Percentiles rank a stretch among this genome's conserved stretches.
These are phyloP conservation scores for Pseudochromis fuscus DNA, from an alignment of 2,797 vertebrate species.

Conservation along the genomic window DNA sequence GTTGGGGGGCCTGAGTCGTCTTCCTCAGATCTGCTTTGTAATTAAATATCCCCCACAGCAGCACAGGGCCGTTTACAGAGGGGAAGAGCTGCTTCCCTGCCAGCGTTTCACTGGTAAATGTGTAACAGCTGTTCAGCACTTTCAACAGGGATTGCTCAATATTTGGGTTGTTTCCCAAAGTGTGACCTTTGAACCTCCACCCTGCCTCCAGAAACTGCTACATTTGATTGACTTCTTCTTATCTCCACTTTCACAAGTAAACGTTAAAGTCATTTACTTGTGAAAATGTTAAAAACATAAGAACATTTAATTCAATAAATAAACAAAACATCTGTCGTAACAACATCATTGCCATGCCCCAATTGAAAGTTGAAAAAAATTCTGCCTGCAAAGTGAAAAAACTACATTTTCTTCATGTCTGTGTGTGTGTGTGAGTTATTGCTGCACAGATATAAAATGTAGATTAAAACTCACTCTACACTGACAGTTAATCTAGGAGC, in stretches of 20 bases:
- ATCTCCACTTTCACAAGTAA: slow-evolving; percentile 30
- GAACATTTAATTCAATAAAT: not conserved
- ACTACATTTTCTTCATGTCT: too few relatives aligned
- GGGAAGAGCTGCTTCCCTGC: slow-evolving; percentile 51
- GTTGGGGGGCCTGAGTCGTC: slow-evolving; percentile 51
- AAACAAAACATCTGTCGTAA: too few relatives aligned
- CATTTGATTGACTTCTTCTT: slow-evolving; percentile 40
- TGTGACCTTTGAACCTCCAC: slow-evolving; percentile 57
- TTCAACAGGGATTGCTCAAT: slow-evolving; percentile 72
- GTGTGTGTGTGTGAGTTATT: too few relatives aligned
- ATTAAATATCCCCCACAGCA: slow-evolving; percentile 67
- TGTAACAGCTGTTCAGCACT: slow-evolving; percentile 76
- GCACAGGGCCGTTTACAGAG: slow-evolving; percentile 27
- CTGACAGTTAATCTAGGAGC: too few relatives aligned
- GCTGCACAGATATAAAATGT: too few relatives aligned
- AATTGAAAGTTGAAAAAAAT: not conserved
- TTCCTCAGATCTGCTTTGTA: slow-evolving; percentile 75
- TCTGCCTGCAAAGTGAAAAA: too few relatives aligned
- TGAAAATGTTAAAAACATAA: not conserved
- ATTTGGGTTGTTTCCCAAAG: slow-evolving; percentile 69
- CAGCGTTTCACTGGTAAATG: slow-evolving; percentile 72
- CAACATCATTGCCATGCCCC: not conserved
- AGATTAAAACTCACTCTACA: too few relatives aligned
- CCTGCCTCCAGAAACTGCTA: slow-evolving; percentile 14
- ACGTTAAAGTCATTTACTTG: not conserved